Evolutionary conservation across 2,888 invertebrate species (phyloP).

Genomic region (Aleiodes testaceus): DNA sequence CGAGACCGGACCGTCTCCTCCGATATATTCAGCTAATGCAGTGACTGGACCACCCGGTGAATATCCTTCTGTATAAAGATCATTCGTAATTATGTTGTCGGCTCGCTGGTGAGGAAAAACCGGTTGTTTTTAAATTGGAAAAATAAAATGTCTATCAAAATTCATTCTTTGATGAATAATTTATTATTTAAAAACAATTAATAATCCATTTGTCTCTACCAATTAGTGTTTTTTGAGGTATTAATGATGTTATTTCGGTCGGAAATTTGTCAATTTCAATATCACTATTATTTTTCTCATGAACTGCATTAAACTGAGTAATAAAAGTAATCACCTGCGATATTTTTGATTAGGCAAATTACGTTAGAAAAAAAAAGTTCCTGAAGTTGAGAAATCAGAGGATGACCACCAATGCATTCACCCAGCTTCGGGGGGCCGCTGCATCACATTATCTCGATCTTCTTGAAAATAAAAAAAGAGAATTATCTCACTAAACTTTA

Average conservation of each 20-base stretch:
- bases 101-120: slow-evolving; percentile 37
- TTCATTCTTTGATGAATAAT: slow-evolving; percentile 18
- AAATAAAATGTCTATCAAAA: slow-evolving; percentile 35
- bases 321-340: not conserved
- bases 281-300: too few species aligned
- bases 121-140: slow-evolving; percentile 40
- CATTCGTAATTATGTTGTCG: slow-evolving; percentile 43
- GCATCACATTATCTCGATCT: slow-evolving; percentile 45
- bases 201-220: too few species aligned
- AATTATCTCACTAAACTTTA: slow-evolving; percentile 36
- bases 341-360: slow-evolving; percentile 21
- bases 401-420: slow-evolving; percentile 19
- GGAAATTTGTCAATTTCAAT: too few species aligned
- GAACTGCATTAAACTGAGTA: too few species aligned
- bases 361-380: not conserved
- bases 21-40: not conserved
- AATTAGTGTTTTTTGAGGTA: too few species aligned
- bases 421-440: slow-evolving; percentile 29
- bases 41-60: slow-evolving; percentile 28
- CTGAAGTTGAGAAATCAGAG: not conserved
- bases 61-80: slow-evolving; percentile 36
- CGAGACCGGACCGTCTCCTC: too few species aligned
- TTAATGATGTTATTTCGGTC: too few species aligned
- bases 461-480: not conserved
- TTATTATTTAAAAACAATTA: slow-evolving; percentile 6